A percentile compares a stretch with the other conserved stretches of the same genome.
Evolutionary conservation across 1,140 invertebrate genomes (phyloP).

Genomic region (Leptopilina boulardi): DNA sequence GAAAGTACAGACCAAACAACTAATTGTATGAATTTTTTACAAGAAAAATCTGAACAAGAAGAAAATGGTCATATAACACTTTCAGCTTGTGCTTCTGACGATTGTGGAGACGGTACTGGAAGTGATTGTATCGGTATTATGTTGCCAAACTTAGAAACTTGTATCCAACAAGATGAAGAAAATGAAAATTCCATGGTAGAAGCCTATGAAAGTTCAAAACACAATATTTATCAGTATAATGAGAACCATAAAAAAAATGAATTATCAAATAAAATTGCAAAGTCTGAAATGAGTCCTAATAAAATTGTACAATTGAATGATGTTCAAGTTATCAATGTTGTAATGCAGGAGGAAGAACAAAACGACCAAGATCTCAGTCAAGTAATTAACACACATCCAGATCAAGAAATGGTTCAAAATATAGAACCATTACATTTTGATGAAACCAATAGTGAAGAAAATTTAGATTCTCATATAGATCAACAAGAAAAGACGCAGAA

Average conservation of each 20-base stretch:
- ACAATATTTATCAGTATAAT: not conserved
- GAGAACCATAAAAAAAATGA: not conserved
- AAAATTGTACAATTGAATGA: not conserved
- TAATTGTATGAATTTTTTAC: not conserved
- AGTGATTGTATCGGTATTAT: not conserved
- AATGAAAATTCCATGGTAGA: not conserved
- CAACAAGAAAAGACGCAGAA: not conserved
- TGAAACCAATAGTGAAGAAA: not conserved
- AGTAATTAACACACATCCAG: not conserved
- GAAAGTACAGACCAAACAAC: not conserved
- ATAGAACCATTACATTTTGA: not conserved
- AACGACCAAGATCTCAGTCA: not conserved
- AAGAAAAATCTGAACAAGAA: not conserved
- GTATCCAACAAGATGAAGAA: not conserved
- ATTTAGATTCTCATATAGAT: not conserved
- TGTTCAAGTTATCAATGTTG: not conserved
- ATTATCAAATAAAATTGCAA: not conserved
- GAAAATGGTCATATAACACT: conserved; percentile 1
- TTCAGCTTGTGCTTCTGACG: not conserved
- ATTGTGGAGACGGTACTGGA: not conserved
- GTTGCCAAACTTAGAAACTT: not conserved
- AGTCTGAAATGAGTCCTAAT: not conserved
- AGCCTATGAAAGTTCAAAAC: not conserved
- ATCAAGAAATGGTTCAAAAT: not conserved
- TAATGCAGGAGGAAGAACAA: not conserved